phyloP scores from a whole-genome alignment of 2,113 vertebrate species.

The Cisticola juncidis region DNA sequence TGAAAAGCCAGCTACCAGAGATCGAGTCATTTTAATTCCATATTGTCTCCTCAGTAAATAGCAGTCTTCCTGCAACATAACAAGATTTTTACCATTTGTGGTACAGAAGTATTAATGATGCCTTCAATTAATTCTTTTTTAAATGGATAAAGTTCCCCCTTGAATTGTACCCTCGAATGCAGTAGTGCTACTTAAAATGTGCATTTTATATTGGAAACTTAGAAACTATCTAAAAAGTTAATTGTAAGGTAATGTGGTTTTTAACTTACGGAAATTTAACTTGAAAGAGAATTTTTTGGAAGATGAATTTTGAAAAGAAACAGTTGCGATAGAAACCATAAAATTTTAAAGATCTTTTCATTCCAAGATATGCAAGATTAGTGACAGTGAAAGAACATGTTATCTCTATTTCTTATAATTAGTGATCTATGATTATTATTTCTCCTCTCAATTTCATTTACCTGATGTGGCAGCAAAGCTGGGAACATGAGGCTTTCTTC shows the following conservation, averaged over 20 bases:
- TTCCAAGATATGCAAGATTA: background rate
- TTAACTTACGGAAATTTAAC: background rate
- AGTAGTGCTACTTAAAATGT: background rate
- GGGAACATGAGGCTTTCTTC: background rate
- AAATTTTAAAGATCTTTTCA: slow-evolving; percentile 11
- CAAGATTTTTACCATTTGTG: background rate
- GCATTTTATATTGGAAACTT: background rate
- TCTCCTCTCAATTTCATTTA: background rate
- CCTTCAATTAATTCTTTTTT: background rate
- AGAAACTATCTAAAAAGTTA: background rate
- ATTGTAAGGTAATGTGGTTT: background rate
- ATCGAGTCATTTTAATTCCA: background rate
- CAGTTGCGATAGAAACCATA: background rate
- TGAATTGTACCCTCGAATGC: background rate
- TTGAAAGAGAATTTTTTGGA: slow-evolving; percentile 4
- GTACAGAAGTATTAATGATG: background rate
- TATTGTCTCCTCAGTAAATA: background rate
- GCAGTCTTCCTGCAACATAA: background rate
- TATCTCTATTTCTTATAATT: background rate
- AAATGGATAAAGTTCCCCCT: background rate
- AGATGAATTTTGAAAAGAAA: slow-evolving; percentile 14
- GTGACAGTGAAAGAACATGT: background rate
- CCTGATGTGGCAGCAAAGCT: background rate
- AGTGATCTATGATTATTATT: background rate
- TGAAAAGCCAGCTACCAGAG: background rate